These are phyloP conservation scores for Cynopterus sphinx DNA, from an alignment of 2,797 vertebrate species.

Conservation along the genomic window DNA sequence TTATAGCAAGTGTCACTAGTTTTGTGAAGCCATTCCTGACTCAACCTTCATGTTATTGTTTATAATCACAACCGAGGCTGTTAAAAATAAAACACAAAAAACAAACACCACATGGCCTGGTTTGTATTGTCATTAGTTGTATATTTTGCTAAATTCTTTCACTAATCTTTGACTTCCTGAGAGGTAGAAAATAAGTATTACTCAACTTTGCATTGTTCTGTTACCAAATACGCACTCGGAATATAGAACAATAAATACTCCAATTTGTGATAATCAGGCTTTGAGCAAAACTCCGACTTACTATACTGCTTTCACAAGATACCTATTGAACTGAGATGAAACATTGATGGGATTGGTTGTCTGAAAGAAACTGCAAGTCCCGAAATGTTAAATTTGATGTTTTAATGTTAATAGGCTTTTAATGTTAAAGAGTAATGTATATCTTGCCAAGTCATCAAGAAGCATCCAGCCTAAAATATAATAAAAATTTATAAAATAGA, in stretches of 20 bases:
- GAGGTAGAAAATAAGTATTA: slow-evolving; percentile 1
- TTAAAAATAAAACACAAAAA: not conserved
- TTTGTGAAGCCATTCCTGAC: not conserved
- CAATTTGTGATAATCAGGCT: not conserved
- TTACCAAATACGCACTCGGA: not conserved
- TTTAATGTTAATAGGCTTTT: not conserved
- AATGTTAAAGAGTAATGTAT: not conserved
- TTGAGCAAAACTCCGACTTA: not conserved
- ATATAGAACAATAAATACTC: not conserved
- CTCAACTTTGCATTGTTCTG: not conserved
- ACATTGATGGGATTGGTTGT: not conserved
- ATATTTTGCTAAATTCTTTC: not conserved
- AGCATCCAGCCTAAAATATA: not conserved
- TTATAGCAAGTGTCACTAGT: not conserved
- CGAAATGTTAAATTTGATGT: not conserved
- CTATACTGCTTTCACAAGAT: not conserved
- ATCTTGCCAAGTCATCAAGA: not conserved
- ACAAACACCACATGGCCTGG: not conserved
- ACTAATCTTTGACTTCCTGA: not conserved
- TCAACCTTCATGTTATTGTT: not conserved
- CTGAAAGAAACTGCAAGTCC: not conserved
- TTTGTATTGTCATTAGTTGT: not conserved
- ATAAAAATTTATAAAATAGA: slow-evolving; percentile 23
- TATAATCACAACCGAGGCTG: not conserved
- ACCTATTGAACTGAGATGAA: not conserved